Conservation (phyloP, 2,113 vertebrate genomes). For the Axis porcinus region DNA sequence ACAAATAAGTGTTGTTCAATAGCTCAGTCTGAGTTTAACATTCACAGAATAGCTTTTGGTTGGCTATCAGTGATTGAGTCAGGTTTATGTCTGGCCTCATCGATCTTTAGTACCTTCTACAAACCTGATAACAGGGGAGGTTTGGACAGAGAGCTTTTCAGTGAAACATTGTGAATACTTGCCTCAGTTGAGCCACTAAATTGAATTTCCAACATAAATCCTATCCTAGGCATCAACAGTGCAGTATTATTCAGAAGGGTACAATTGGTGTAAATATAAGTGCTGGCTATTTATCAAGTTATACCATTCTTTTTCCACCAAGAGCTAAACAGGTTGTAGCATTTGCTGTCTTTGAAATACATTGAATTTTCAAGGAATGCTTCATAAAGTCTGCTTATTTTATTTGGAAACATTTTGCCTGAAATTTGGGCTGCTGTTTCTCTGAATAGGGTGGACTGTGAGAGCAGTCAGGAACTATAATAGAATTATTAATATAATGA, state of each 20-base stretch:
- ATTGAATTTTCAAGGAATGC: slow-evolving; percentile 22
- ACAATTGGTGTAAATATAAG: slow-evolving; percentile 53
- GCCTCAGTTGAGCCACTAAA: slow-evolving; percentile 30
- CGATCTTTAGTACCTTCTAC: slow-evolving; percentile 5
- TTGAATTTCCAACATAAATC: slow-evolving; percentile 59
- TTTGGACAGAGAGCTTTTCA: not conserved
- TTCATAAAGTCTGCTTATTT: slow-evolving; percentile 13
- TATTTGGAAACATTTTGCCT: slow-evolving; percentile 27
- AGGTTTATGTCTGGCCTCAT: not conserved
- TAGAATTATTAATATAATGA: not conserved
- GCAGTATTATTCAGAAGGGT: slow-evolving; percentile 40
- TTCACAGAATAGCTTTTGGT: not conserved
- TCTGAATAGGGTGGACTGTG: not conserved
- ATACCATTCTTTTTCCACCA: not conserved
- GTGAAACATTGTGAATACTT: slow-evolving; percentile 31
- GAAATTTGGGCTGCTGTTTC: not conserved
- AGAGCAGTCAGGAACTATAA: not conserved
- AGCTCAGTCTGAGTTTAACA: not conserved
- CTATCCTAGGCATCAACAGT: slow-evolving; percentile 5
- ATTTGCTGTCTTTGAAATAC: slow-evolving; percentile 39
- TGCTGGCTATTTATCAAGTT: slow-evolving; percentile 33
- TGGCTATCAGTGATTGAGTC: not conserved
- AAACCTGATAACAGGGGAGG: not conserved
- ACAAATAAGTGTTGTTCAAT: not conserved
- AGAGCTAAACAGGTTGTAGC: slow-evolving; percentile 20